A percentile compares a stretch with the other conserved stretches of the same genome.
Conservation (phyloP, 2,888 invertebrate genomes). For the Tanytarsus gracilentus region DNA sequence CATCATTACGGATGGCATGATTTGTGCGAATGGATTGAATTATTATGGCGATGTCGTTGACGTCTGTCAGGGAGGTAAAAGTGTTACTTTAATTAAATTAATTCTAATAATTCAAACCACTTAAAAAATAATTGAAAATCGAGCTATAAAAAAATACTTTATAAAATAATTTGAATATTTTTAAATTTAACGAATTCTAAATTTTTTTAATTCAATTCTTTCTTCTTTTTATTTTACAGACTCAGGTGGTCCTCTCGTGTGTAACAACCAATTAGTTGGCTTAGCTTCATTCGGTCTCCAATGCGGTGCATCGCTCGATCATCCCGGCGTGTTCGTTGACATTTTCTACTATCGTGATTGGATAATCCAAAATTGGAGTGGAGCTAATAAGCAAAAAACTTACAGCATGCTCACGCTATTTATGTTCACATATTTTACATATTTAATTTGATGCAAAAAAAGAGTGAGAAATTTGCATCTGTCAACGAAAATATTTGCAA, state of each 20-base stretch:
- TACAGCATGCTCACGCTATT: not conserved
- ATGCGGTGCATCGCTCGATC: slow-evolving; percentile 56
- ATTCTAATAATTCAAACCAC: not conserved
- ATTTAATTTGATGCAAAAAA: slow-evolving; percentile 8
- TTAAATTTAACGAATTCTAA: too few species aligned
- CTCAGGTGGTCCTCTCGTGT: slow-evolving; percentile 72
- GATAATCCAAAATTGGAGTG: slow-evolving; percentile 17
- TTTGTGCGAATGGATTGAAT: slow-evolving; percentile 17
- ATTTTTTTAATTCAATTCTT: too few species aligned
- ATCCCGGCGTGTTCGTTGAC: slow-evolving; percentile 69
- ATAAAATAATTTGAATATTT: too few species aligned
- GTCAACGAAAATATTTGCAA: not conserved
- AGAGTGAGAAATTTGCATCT: not conserved
- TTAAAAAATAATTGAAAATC: too few species aligned
- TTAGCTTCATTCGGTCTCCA: slow-evolving; percentile 76
- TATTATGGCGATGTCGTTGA: slow-evolving; percentile 15
- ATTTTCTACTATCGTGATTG: slow-evolving; percentile 40
- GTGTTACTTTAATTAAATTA: too few species aligned
- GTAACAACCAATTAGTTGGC: slow-evolving; percentile 55
- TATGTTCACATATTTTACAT: slow-evolving; percentile 5
- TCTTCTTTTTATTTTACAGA: slow-evolving; percentile 43
- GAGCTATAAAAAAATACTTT: too few species aligned
- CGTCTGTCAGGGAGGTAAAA: slow-evolving; percentile 22
- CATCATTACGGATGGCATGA: slow-evolving; percentile 13
- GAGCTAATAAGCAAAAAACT: not conserved